Conservation (phyloP, 1,140 invertebrate genomes). For the Holcopasites calliopsidis region DNA sequence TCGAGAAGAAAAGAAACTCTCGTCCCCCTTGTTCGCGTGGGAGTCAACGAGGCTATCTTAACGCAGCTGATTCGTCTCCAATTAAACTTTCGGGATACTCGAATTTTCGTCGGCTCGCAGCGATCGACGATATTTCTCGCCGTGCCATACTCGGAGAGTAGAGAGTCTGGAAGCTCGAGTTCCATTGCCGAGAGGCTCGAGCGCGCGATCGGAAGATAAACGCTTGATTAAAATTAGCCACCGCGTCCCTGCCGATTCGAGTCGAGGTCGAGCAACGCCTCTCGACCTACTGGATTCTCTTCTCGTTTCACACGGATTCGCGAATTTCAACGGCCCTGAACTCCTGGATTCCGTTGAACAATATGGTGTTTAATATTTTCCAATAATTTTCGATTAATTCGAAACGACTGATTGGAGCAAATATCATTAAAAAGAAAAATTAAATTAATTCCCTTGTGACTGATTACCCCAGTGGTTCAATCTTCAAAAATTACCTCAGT, state of each 20-base stretch:
- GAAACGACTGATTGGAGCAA: too few species aligned
- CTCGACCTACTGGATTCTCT: neutral
- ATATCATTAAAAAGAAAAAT: too few species aligned
- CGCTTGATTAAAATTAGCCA: constrained; percentile 62
- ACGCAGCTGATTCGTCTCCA: too few species aligned
- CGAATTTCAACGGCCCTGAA: too few species aligned
- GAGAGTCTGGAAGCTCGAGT: neutral
- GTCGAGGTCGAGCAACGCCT: neutral
- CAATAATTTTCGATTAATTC: too few species aligned
- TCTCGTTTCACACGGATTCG: too few species aligned
- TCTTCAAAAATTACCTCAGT: too few species aligned
- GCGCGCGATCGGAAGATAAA: constrained; percentile 55
- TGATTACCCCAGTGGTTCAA: too few species aligned
- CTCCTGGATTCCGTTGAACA: too few species aligned
- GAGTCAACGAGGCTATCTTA: neutral
- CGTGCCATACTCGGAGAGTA: neutral
- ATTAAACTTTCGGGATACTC: too few species aligned
- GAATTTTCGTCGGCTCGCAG: neutral
- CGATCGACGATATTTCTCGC: constrained; percentile 14
- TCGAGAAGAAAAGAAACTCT: neutral
- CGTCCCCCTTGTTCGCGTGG: neutral
- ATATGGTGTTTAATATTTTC: too few species aligned
- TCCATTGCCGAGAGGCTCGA: constrained; percentile 28
- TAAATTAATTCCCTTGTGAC: too few species aligned
- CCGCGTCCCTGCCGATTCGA: neutral